Percentiles rank a stretch among this genome's conserved stretches.
Conservation (phyloP, 2,113 vertebrate genomes). For the Uria aalge region DNA sequence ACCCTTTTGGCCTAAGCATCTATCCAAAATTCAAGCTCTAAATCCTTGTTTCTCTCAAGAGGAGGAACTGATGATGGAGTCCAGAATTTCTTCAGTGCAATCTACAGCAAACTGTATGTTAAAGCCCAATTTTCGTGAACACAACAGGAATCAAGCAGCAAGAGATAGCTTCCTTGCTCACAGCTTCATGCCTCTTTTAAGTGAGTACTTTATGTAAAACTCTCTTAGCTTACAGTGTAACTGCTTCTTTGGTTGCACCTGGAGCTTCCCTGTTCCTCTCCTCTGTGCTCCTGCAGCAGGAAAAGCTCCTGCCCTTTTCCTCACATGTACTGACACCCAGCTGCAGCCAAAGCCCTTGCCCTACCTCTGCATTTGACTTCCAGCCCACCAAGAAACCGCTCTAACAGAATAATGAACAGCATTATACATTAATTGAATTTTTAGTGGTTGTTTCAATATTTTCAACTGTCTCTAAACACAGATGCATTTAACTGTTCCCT, state of each 20-base stretch:
- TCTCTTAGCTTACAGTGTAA: not conserved
- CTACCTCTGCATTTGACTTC: not conserved
- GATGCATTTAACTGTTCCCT: not conserved
- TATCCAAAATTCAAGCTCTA: not conserved
- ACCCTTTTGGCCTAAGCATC: not conserved
- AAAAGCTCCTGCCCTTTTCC: not conserved
- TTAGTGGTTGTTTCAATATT: not conserved
- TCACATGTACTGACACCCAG: not conserved
- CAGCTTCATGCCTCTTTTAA: not conserved
- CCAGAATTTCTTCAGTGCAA: not conserved
- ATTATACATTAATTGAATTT: not conserved
- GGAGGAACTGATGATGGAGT: not conserved
- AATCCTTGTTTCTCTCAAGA: not conserved
- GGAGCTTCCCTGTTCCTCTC: not conserved
- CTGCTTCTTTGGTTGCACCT: not conserved
- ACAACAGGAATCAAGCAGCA: not conserved
- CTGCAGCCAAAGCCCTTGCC: not conserved
- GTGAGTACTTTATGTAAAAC: not conserved
- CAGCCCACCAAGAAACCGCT: not conserved
- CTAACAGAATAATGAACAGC: not conserved
- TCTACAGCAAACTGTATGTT: not conserved
- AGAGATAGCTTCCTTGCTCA: not conserved
- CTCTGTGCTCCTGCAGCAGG: not conserved
- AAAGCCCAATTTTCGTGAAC: conserved; percentile 20
- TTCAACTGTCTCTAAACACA: not conserved